Conservation (phyloP, 1,140 invertebrate genomes). For the Zaprionus taronus region DNA sequence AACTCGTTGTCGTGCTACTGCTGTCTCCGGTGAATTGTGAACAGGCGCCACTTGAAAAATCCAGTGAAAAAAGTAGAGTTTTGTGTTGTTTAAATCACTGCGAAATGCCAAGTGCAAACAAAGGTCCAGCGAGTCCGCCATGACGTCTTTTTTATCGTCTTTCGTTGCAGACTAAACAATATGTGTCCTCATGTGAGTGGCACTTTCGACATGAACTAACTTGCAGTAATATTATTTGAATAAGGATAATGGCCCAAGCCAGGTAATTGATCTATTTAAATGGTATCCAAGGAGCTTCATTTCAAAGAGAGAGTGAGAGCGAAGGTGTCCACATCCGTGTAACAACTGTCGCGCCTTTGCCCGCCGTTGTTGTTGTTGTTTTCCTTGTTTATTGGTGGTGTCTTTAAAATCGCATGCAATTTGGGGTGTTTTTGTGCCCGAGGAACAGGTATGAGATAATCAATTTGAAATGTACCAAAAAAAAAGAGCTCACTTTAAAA, state of each 20-base stretch:
- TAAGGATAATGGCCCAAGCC: not conserved
- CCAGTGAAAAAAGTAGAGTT: conserved; percentile 49
- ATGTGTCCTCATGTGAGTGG: conserved; percentile 18
- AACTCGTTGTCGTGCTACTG: conserved; percentile 41
- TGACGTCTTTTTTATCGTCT: conserved; percentile 48
- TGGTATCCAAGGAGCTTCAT: conserved; percentile 5
- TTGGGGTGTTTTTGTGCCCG: conserved; percentile 71
- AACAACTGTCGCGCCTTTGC: conserved; percentile 43
- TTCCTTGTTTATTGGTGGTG: conserved; percentile 67
- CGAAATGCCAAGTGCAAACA: conserved; percentile 55
- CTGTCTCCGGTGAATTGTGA: conserved; percentile 30
- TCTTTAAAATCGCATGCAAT: conserved; percentile 70
- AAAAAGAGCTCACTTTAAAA: conserved; percentile 33
- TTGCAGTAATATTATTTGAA: not conserved
- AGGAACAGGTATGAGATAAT: conserved; percentile 77
- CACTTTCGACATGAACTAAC: conserved; percentile 10
- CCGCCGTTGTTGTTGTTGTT: conserved; percentile 18
- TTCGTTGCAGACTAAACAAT: conserved; percentile 32
- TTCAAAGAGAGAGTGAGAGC: not conserved
- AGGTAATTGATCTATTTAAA: conserved; percentile 35
- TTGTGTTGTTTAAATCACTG: conserved; percentile 34
- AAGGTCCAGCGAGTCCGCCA: conserved; percentile 50
- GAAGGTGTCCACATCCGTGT: conserved; percentile 25
- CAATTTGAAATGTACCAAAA: conserved; percentile 58
- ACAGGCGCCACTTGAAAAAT: conserved; percentile 63